These are phyloP conservation scores for Poecilia latipinna DNA, from an alignment of 2,113 vertebrate genomes.

Conservation along the genomic window DNA sequence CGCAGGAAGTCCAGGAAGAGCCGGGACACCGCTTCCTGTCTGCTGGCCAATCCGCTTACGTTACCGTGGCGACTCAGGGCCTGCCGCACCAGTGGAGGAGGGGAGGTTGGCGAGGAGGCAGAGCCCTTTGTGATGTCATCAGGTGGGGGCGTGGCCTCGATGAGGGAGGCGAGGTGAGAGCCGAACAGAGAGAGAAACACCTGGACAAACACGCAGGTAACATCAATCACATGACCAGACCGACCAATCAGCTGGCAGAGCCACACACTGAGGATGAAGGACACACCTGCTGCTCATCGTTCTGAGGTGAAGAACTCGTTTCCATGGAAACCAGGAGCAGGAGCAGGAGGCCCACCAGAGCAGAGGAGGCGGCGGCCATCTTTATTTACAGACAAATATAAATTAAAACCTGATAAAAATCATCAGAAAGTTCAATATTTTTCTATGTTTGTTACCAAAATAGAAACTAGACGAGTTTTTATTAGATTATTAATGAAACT, in stretches of 20 bases:
- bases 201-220: conserved; percentile 41
- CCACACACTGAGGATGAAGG: neutral
- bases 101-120: neutral
- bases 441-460: too few species aligned
- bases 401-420: neutral
- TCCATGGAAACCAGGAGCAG: conserved; percentile 42
- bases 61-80: neutral
- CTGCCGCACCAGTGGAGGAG: neutral
- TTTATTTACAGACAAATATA: conserved; percentile 1
- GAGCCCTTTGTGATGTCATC: conserved; percentile 71
- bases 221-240: neutral
- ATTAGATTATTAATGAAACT: too few species aligned
- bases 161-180: conserved; percentile 61
- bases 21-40: conserved; percentile 27
- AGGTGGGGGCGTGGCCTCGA: conserved; percentile 46
- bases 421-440: neutral
- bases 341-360: conserved; percentile 47
- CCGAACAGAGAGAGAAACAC: conserved; percentile 71
- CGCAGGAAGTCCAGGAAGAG: conserved; percentile 74
- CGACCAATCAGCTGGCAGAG: neutral
- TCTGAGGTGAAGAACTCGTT: conserved; percentile 22
- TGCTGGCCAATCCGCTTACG: neutral
- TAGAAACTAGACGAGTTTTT: too few species aligned
- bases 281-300: conserved; percentile 46
- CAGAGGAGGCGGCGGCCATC: conserved; percentile 46